Conservation (phyloP, 1,140 invertebrate species). For the Stegodyphus dumicola region DNA sequence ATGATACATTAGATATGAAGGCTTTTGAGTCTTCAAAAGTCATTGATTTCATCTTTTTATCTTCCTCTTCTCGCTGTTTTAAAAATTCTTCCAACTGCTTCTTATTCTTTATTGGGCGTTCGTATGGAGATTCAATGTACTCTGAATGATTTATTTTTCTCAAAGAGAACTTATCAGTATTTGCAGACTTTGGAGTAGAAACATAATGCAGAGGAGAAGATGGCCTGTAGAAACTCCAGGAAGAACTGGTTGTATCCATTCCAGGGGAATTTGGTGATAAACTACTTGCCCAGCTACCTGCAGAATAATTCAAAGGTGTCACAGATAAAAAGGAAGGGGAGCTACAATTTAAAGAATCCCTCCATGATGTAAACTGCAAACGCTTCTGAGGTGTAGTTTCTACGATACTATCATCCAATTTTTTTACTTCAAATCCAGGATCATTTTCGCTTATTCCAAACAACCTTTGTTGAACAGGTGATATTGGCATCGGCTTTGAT, state of each 20-base stretch:
- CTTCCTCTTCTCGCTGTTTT: slow-evolving; percentile 64
- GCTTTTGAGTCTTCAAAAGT: slow-evolving; percentile 48
- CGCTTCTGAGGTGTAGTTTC: not conserved
- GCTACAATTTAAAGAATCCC: slow-evolving; percentile 26
- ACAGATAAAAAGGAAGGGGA: not conserved
- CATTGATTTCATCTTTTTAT: slow-evolving; percentile 9
- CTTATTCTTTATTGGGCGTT: slow-evolving; percentile 14
- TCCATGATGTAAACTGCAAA: slow-evolving; percentile 9
- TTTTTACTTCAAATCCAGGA: slow-evolving; percentile 55
- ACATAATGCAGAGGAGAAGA: not conserved
- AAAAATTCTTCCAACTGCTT: slow-evolving; percentile 63
- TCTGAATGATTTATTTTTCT: slow-evolving; percentile 19
- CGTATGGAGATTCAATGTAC: slow-evolving; percentile 21
- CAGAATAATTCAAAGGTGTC: slow-evolving; percentile 38
- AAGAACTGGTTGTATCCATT: slow-evolving; percentile 46
- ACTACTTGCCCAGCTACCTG: slow-evolving; percentile 34
- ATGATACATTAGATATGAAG: slow-evolving; percentile 30
- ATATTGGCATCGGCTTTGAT: slow-evolving; percentile 47
- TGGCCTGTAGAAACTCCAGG: slow-evolving; percentile 23
- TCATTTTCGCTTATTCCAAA: slow-evolving; percentile 61
- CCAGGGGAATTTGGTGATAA: not conserved
- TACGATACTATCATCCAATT: not conserved
- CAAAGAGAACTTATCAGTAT: not conserved
- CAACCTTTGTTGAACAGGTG: slow-evolving; percentile 42
- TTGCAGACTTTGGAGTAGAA: slow-evolving; percentile 29